Percentiles rank a stretch among this genome's conserved stretches.
Conservation (phyloP, 2,888 invertebrate species). For the Polymixis lichenea region DNA sequence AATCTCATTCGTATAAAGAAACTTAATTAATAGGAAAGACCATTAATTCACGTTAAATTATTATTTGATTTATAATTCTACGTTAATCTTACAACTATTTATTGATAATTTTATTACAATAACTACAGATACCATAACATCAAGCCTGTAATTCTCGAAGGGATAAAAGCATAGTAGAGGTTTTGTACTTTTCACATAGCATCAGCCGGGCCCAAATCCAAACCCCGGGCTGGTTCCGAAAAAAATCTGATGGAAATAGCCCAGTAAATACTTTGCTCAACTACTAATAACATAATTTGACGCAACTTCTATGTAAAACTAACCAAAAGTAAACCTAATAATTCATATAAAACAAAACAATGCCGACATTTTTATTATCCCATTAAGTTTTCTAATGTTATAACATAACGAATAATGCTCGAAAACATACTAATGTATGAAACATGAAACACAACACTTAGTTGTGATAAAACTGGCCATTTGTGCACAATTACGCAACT, state of each 20-base stretch:
- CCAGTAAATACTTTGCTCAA: neutral
- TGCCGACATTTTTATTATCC: slow-evolving; percentile 29
- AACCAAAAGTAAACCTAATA: slow-evolving; percentile 4
- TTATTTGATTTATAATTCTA: neutral
- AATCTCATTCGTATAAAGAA: neutral
- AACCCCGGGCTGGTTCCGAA: neutral
- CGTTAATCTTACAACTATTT: neutral
- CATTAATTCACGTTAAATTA: neutral
- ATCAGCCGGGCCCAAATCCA: neutral
- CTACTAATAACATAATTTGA: neutral
- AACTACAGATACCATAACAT: neutral
- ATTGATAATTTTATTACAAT: neutral
- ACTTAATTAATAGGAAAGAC: neutral
- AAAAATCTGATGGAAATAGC: neutral
- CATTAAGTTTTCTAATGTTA: slow-evolving; percentile 25
- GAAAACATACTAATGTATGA: neutral
- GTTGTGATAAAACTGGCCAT: slow-evolving; percentile 28
- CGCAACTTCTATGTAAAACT: neutral
- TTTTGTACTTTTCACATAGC: too few relatives aligned
- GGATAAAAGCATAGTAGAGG: too few relatives aligned
- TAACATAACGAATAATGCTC: slow-evolving; percentile 19
- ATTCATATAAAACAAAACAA: slow-evolving; percentile 16
- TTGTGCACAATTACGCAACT: slow-evolving; percentile 24
- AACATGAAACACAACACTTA: slow-evolving; percentile 25
- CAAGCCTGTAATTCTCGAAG: neutral